These are phyloP conservation scores for Casuarius casuarius DNA, from an alignment of 2,113 vertebrate genomes.

Conservation along the genomic window DNA sequence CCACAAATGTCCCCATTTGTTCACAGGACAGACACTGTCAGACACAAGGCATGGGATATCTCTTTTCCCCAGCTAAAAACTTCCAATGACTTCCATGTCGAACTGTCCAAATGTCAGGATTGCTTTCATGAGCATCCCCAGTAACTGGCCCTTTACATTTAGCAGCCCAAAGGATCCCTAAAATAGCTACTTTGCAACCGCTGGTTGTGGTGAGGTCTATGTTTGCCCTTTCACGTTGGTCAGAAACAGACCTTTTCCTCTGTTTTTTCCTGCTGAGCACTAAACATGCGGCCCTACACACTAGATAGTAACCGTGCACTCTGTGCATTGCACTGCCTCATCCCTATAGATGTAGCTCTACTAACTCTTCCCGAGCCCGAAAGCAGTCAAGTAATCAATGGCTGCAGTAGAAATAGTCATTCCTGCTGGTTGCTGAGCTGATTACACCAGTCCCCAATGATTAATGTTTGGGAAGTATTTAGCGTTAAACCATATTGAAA, in stretches of 20 bases:
- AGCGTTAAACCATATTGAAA: constrained; percentile 58
- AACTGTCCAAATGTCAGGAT: background rate
- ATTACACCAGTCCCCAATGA: constrained; percentile 53
- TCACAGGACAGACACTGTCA: background rate
- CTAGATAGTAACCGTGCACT: background rate
- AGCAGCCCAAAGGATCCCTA: background rate
- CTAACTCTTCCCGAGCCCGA: background rate
- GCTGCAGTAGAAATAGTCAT: constrained; percentile 19
- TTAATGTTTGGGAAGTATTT: constrained; percentile 59
- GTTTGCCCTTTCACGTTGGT: background rate
- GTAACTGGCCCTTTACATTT: background rate
- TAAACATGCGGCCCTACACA: background rate
- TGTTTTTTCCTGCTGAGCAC: background rate
- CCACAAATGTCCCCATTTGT: background rate
- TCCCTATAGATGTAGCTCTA: background rate
- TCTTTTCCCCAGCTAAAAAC: background rate
- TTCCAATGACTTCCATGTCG: background rate
- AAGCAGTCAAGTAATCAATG: background rate
- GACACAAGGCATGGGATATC: background rate
- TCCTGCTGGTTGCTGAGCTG: background rate
- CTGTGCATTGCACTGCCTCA: background rate
- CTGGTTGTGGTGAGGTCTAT: background rate
- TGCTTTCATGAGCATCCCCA: background rate
- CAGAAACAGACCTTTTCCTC: background rate
- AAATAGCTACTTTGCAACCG: background rate